Base-by-base conservation (phyloP, 2,797 vertebrate genomes). In the Pipistrellus nathusii region DNA sequence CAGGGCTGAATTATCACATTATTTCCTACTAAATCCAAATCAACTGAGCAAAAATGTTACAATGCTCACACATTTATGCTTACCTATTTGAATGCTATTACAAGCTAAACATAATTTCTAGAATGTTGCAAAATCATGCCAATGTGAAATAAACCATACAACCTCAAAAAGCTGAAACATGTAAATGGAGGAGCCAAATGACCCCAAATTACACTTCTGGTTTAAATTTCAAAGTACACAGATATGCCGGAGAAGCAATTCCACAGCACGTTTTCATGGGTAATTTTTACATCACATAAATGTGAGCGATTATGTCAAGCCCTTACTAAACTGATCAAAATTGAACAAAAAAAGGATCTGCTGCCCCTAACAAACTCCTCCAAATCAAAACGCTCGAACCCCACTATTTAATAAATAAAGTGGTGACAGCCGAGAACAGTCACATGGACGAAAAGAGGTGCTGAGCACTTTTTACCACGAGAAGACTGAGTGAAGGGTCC, bases 11-110 rank as follows among this genome's bases (percentile, higher is more conserved):
- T 92, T 76, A 86, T 25, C n/a, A 88, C 38, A 88, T 2, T 66
- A 85, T 80, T 88, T 88, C 71, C 80, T 90, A 78, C 46, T 48
- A 90, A 90, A 85, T 73, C 72, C 64, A 92, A 88, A 95, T 80
- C 66, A 93, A 81, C 15, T 57, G 32, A 87, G 20, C 72, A 91
- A 88, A 95, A 85, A 81, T 46, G 4, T 57, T 80, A 53, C 78
- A 83, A 94, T 14, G 75, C 46, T 93, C 57, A 86, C 2, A 84
- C 12, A 30, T 84, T 85, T 86, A n/a, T n/a, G 77, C 30, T 94
- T 30, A 81, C 20, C 48, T 81, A 41, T 90, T 76, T 91, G 82
- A 72, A 91, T 80, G 82, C 46, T 62, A 64, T 27, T 18, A 38
- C 41, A 69, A 95, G 66, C 69, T 48, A 95, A 92, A 90, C 35